Evolutionary conservation across 2,113 vertebrate genomes (phyloP), one percentile per base, ranked within the genome.

Genomic region (Anguilla rostrata): DNA sequence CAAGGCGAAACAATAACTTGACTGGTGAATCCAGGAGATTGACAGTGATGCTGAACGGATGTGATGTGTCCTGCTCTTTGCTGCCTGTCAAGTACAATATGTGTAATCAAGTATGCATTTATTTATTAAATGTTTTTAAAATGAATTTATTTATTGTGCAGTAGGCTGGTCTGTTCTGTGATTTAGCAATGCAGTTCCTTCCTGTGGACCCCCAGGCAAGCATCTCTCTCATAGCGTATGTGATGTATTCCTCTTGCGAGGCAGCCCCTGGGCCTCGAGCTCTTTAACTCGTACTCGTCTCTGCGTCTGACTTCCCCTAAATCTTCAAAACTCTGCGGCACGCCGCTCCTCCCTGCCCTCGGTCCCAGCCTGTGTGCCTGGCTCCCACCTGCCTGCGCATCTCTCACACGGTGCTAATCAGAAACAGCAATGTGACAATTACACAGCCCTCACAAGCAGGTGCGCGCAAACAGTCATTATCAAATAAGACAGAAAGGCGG

Each of bases 401-500:
- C 49, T 63, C 78, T 63, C 34, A 83, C 49, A 53, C 49, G 14
- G 39, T n/a, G 82, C 39, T 39, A 43, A 63, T 66, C 82, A 81
- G 34, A 81, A n/a, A 15, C 5, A n/a, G 82, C 49, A 56, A 41
- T 46, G 86, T 86, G 85, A 84, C 87, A 85, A 83, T 78, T 85
- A 81, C 78, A 78, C 53, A 53, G 87, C 40, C 22, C 81, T 84
- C 34, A n/a, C 78, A 43, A 29, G 71, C 14, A 26, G 20, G 43
- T 26, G 39, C 43, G 46, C 71, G 39, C 56, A 85, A 84, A 82
- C 26, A 85, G 81, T 83, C 63, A 85, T 87, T 87, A 85, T 84
- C 78, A 66, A 84, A 86, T 66, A 86, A 66, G 63, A 40, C 20
- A 56, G 78, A 22, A 26, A 5, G 14, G 71, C 71, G 11, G 20